A percentile compares a stretch with the other conserved stretches of the same genome.
Conservation (phyloP, 2,113 vertebrate species). For the Donacobius atricapilla region DNA sequence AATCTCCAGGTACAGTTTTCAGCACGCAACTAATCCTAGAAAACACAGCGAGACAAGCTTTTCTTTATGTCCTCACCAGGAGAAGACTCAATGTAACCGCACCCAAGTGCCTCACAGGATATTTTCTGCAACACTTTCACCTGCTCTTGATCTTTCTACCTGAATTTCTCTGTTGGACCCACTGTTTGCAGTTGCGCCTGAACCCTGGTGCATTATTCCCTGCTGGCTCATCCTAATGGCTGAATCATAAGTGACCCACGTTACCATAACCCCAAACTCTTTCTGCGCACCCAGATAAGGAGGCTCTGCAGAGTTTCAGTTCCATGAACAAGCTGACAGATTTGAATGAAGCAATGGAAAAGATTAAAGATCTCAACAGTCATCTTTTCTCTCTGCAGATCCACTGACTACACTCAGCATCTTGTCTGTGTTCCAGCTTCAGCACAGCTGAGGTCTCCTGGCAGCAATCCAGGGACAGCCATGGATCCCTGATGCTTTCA, state of each 20-base stretch:
- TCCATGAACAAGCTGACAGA: background rate
- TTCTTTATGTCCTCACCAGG: background rate
- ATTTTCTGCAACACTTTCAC: background rate
- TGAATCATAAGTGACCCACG: accelerated
- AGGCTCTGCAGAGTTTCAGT: background rate
- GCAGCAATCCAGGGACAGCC: background rate
- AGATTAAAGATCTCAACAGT: background rate
- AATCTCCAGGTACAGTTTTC: background rate
- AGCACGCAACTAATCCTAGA: background rate
- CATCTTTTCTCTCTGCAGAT: background rate
- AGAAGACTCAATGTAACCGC: accelerated
- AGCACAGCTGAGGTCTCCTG: background rate
- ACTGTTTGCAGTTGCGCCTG: background rate
- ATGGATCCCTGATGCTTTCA: background rate
- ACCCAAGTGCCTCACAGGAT: background rate
- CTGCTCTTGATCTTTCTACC: background rate
- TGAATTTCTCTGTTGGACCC: background rate
- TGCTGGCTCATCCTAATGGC: background rate
- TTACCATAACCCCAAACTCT: background rate
- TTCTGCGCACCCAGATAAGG: accelerated
- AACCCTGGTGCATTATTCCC: background rate
- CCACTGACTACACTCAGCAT: background rate
- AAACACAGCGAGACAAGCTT: background rate
- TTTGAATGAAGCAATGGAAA: background rate
- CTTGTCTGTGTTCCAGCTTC: background rate